Conservation (phyloP, 1,140 invertebrate species). For the Teleopsis dalmanni region DNA sequence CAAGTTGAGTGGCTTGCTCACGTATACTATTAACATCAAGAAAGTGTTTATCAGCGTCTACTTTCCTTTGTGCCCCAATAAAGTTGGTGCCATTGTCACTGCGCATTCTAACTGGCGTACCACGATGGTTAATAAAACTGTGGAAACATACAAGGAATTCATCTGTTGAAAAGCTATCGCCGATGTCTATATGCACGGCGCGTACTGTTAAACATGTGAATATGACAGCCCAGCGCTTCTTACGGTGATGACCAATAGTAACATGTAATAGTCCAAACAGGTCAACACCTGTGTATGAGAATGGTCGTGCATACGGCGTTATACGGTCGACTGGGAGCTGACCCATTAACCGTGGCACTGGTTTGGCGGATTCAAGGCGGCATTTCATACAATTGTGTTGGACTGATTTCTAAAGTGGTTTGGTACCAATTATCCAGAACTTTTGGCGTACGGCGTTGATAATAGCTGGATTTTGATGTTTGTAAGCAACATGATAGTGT, state of each 20-base stretch:
- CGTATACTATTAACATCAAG: too few relatives aligned
- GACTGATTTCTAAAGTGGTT: too few relatives aligned
- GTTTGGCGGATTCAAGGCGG: not conserved
- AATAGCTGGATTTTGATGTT: too few relatives aligned
- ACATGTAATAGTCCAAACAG: conserved; percentile 1
- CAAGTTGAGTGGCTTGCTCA: too few relatives aligned
- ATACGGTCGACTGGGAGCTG: conserved; percentile 1
- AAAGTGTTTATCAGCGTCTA: too few relatives aligned
- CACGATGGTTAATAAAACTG: conserved; percentile 5
- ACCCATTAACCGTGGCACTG: not conserved
- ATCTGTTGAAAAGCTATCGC: not conserved
- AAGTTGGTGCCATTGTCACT: conserved; percentile 10
- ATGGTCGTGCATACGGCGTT: not conserved
- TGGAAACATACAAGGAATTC: conserved; percentile 4
- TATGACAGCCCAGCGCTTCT: conserved; percentile 7
- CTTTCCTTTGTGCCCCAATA: conserved; percentile 2
- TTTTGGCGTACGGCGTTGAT: too few relatives aligned
- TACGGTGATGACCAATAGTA: not conserved
- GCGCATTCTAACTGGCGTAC: not conserved
- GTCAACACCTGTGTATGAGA: conserved; percentile 5
- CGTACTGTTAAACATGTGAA: conserved; percentile 5
- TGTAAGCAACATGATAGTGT: too few relatives aligned
- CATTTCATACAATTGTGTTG: too few relatives aligned
- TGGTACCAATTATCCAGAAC: too few relatives aligned
- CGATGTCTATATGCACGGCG: not conserved